phyloP scores from a whole-genome alignment of 92 coral and sea anemone genomes.

The Zoanthus solanderi region DNA sequence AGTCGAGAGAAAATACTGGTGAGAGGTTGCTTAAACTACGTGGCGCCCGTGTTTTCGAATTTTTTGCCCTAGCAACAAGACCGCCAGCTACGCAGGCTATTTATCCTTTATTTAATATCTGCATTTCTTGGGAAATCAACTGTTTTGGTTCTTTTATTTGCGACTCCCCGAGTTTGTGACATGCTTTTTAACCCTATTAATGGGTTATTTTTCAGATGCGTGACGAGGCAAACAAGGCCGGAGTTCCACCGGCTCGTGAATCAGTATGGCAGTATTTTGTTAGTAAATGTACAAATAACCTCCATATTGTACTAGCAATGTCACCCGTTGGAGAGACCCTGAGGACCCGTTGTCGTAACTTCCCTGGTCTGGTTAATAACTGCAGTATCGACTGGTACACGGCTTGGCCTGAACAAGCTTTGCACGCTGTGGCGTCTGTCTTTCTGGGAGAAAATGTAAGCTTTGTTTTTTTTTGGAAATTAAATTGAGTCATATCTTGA shows the following conservation, averaged over 20 bases:
- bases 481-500: not conserved
- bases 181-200: not conserved
- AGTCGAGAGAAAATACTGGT: too few species aligned
- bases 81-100: too few species aligned
- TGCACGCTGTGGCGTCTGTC: constrained; percentile 98
- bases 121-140: too few species aligned
- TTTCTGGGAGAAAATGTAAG: constrained; percentile 97
- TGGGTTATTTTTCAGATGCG: constrained; percentile 76
- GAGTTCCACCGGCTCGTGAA: constrained; percentile 97
- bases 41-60: too few species aligned
- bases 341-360: constrained; percentile 98
- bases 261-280: constrained; percentile 99
- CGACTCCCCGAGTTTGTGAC: not conserved
- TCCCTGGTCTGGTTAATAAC: constrained; percentile 98
- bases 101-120: too few species aligned
- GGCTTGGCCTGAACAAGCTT: constrained; percentile 99
- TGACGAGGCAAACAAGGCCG: constrained; percentile 95
- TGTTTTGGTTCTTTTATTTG: not conserved
- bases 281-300: constrained; percentile 93
- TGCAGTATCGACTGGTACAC: constrained; percentile 99
- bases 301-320: constrained; percentile 98
- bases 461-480: not conserved
- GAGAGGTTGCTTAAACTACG: too few species aligned
- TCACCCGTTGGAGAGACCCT: constrained; percentile 99
- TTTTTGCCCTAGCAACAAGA: too few species aligned